Base-by-base conservation (phyloP, 1,140 invertebrate genomes). In the Andricus grossulariae region DNA sequence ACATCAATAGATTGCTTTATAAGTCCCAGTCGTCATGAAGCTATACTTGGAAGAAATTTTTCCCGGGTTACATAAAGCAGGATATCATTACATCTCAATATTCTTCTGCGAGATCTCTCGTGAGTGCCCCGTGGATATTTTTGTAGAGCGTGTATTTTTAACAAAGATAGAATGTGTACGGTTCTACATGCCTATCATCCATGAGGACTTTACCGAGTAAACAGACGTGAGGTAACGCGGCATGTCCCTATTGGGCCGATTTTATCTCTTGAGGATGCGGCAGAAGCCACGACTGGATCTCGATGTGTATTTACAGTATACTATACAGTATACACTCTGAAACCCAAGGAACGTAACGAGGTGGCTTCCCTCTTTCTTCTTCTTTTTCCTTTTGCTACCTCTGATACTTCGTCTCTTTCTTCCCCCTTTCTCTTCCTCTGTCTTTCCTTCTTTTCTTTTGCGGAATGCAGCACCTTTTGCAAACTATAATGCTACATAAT, bases 301-400 rank as follows among this genome's bases (percentile, higher is more conserved):
- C 21, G 39, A 10, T 45, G 1, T 32, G 25, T 32, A 32, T 32
- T 18, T 8, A 52, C 51, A 18, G 15, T 52, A 55, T 55, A 55
- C 16, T 21, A 5, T 25, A 32, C 21, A 13, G 25, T 25, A 66
- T 25, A 66, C 60, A 32, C 60, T 32, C 3, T 66, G 60, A 39
- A 66, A 66, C 21, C 60, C 13, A n/a, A 32, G 57, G 25, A 66
- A 32, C 57, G 21, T 66, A 66, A 66, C 60, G 60, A 66, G 60
- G 60, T 66, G 60, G 60, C 25, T 60, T 82, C 76, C 70, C 32
- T 72, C 50, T 55, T 57, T 77, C 73, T 78, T 71, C 51, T 71
- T 54, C 60, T 50, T 71, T 32, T 54, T 3, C 16, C 13, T 21
- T 45, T 74, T 74, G 60, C 66, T 76, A 18, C 73, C 66, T 70